Evolutionary conservation across 1,140 invertebrate genomes (phyloP).

Genomic region (Trichonephila inaurata): DNA sequence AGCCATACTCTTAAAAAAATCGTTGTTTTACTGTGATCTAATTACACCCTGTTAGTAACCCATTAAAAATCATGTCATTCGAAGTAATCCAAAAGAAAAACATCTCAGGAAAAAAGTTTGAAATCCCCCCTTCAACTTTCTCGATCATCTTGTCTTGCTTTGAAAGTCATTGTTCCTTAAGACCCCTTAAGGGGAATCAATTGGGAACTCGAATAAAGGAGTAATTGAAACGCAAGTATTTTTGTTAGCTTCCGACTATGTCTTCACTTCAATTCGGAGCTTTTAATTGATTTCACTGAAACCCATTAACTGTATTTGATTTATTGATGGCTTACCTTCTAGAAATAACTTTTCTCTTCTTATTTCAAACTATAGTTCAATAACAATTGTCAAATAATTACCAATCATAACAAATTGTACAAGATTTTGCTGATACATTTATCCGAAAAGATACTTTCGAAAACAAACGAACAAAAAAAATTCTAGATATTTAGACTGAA

Average conservation of each 20-base stretch:
- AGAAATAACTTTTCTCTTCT: background rate
- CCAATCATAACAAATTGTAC: background rate
- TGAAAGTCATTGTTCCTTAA: constrained; percentile 32
- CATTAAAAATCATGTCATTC: constrained; percentile 28
- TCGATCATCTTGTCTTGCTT: constrained; percentile 3
- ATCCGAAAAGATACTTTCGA: background rate
- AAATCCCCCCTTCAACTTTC: background rate
- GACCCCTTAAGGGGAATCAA: constrained; percentile 30
- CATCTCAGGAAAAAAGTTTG: background rate
- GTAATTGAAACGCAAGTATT: constrained; percentile 25
- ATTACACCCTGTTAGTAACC: background rate
- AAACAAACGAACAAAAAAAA: background rate
- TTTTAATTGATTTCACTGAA: constrained; percentile 34
- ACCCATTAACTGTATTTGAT: constrained; percentile 14
- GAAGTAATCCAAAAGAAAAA: constrained; percentile 32
- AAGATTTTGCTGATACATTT: background rate
- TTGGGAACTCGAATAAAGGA: constrained; percentile 44
- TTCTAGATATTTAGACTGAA: no score
- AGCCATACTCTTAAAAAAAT: background rate
- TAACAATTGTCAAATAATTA: constrained; percentile 12
- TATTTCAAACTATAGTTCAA: background rate
- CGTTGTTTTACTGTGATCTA: constrained; percentile 6
- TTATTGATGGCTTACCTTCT: constrained; percentile 27
- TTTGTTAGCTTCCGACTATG: constrained; percentile 41
- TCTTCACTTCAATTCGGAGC: constrained; percentile 11